Conservation (phyloP, 2,113 vertebrate species). For the Glaucidium brasilianum region DNA sequence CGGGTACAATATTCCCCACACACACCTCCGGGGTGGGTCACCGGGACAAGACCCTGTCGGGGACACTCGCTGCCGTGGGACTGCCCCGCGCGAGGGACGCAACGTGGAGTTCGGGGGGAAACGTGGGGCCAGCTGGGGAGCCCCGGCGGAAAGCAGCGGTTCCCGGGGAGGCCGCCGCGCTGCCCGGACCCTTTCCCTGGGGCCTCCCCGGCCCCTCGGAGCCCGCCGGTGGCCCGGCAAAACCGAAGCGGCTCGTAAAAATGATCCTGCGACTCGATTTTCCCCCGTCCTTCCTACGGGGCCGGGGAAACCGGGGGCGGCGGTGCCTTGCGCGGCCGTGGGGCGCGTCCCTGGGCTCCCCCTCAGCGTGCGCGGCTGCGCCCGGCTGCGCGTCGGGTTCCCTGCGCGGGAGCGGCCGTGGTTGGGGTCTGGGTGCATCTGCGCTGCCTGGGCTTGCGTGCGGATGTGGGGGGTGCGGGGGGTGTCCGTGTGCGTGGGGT, state of each 20-base stretch:
- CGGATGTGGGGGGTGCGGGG: background rate
- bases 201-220: too few relatives aligned
- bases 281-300: background rate
- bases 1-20: rapidly evolving
- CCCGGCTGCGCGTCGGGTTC: too few relatives aligned
- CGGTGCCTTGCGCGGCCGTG: background rate
- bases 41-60: background rate
- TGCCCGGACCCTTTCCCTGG: too few relatives aligned
- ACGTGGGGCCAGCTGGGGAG: background rate
- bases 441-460: too few relatives aligned
- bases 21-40: background rate
- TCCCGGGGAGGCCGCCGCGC: rapidly evolving
- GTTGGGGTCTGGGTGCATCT: too few relatives aligned
- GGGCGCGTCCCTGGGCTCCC: background rate
- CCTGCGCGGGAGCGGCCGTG: background rate
- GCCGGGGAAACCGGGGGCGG: rapidly evolving
- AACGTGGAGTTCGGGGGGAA: rapidly evolving
- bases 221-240: background rate
- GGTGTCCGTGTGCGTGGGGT: background rate
- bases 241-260: background rate
- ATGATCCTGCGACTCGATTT: rapidly evolving
- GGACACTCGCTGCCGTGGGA: background rate
- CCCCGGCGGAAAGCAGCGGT: too few relatives aligned
- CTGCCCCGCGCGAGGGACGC: background rate
- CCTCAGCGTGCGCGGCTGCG: background rate